Evolutionary conservation across 2,797 vertebrate species (phyloP).

Genomic region (Peromyscus nudipes): DNA sequence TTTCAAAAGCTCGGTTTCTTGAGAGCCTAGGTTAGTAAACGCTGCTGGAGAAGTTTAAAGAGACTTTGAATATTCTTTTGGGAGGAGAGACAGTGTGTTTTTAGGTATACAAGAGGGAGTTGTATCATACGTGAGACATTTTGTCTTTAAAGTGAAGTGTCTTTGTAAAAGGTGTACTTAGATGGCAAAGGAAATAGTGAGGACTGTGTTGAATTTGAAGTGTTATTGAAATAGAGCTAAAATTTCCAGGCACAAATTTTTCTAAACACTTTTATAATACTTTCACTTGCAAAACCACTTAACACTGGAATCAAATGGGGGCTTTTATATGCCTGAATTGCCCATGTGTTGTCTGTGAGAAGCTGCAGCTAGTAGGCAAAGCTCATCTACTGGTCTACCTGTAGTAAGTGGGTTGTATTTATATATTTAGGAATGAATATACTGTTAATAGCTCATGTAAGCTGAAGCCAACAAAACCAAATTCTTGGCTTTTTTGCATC

Average conservation of each 20-base stretch:
- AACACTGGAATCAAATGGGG: not conserved
- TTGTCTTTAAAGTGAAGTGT: not conserved
- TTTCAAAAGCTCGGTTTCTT: not conserved
- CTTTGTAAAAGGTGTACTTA: not conserved
- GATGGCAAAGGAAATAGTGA: not conserved
- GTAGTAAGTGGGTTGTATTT: too few species aligned
- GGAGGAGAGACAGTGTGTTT: not conserved
- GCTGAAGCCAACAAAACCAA: not conserved
- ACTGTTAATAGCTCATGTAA: not conserved
- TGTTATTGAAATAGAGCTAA: not conserved
- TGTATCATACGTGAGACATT: not conserved
- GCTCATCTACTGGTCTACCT: not conserved
- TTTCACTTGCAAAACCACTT: not conserved
- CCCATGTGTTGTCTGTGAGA: not conserved
- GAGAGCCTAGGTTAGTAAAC: not conserved
- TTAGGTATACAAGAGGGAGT: not conserved
- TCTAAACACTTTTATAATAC: not conserved
- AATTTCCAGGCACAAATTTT: not conserved
- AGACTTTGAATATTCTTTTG: not conserved
- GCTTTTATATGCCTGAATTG: too few species aligned
- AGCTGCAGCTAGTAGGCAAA: not conserved
- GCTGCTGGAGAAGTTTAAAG: not conserved
- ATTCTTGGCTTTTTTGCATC: too few species aligned
- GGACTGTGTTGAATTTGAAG: not conserved
- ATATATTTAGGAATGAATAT: too few species aligned